phyloP scores from a whole-genome alignment of 2,797 vertebrate species.

The Rousettus madagascariensis region DNA sequence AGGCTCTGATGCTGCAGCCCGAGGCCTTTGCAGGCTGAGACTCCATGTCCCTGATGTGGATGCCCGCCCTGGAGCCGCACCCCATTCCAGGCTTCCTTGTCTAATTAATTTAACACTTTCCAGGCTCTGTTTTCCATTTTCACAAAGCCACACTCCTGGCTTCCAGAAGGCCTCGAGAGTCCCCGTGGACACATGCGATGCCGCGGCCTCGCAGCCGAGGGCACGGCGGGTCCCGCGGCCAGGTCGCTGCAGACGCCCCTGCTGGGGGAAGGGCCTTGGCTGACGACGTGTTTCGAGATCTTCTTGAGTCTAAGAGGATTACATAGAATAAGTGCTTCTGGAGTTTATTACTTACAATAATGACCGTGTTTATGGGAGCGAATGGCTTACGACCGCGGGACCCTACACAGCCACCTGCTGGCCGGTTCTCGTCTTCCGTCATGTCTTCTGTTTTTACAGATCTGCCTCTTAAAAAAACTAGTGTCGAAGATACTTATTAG shows the following conservation, averaged over 20 bases:
- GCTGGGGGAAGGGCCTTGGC: too few relatives aligned
- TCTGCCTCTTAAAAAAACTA: not conserved
- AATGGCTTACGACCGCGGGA: fast-evolving
- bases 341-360: not conserved
- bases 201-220: too few relatives aligned
- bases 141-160: not conserved
- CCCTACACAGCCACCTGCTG: fast-evolving
- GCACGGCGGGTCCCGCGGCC: too few relatives aligned
- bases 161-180: too few relatives aligned
- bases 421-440: not conserved
- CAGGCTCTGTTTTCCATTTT: not conserved
- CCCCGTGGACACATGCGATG: too few relatives aligned
- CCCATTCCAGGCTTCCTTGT: not conserved
- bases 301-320: not conserved
- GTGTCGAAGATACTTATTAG: not conserved
- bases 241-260: too few relatives aligned
- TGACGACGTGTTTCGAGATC: too few relatives aligned
- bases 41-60: too few relatives aligned
- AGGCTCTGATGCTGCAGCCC: too few relatives aligned
- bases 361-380: not conserved
- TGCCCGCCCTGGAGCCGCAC: too few relatives aligned
- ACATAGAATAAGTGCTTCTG: too few relatives aligned
- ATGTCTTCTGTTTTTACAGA: not conserved
- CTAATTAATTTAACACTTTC: not conserved
- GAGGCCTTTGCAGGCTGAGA: too few relatives aligned